These are phyloP conservation scores for Glyphotaelius pellucidus DNA, from an alignment of 2,888 invertebrate species.

Conservation along the genomic window DNA sequence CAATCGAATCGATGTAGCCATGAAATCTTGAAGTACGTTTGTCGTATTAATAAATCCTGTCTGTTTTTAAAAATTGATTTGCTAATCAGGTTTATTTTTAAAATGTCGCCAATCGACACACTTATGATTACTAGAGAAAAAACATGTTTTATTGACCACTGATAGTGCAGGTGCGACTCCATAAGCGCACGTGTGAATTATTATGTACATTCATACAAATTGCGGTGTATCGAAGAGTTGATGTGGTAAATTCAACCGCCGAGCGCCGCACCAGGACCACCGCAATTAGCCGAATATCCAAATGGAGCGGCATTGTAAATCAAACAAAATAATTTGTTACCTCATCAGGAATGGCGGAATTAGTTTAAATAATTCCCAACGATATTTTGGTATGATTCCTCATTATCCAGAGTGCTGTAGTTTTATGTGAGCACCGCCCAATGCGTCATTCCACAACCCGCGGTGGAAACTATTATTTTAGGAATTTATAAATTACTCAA, in stretches of 20 bases:
- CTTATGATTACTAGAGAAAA: too few relatives aligned
- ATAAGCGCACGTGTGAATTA: background rate
- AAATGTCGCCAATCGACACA: too few relatives aligned
- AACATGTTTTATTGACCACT: too few relatives aligned
- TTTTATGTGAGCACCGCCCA: background rate
- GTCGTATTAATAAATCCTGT: too few relatives aligned
- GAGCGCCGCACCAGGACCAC: background rate
- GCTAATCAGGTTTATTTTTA: too few relatives aligned
- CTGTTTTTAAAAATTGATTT: too few relatives aligned
- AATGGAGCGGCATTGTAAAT: background rate
- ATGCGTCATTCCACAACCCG: background rate
- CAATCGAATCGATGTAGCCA: too few relatives aligned
- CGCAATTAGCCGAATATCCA: background rate
- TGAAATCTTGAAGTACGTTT: too few relatives aligned
- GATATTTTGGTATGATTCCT: background rate
- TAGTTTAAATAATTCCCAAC: background rate
- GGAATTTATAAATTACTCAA: too few relatives aligned
- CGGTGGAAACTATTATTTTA: too few relatives aligned
- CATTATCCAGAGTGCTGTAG: background rate
- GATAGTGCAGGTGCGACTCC: too few relatives aligned
- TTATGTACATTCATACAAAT: background rate
- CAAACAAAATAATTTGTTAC: conserved; percentile 2
- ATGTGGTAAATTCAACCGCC: background rate
- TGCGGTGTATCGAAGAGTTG: background rate
- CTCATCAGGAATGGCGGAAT: background rate